Evolutionary conservation across 2,797 vertebrate species (phyloP), one percentile per base, ranked within the genome.

Genomic region (Crenuchus spilurus): DNA sequence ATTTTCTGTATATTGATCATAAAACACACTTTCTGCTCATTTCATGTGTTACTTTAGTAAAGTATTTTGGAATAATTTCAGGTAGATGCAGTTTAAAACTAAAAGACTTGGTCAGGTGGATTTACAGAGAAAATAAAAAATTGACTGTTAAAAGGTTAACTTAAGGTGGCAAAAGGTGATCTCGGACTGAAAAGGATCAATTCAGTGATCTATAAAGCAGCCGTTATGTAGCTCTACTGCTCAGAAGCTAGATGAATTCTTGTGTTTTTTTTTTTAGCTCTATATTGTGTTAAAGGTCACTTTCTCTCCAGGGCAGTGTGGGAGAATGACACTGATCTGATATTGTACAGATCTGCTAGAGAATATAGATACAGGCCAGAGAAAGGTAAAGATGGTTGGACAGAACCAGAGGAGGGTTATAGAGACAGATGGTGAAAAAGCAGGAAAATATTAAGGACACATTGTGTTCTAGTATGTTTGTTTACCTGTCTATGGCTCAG

Each of bases 251-350:
- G 22, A 73, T 77, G 13, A 49, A 10, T 39, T 0, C 3, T n/a
- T n/a, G n/a, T 55, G 48, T 37, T 8, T 7, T 44, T 70, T 75
- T 14, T 54, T 4, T 72, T 65, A 72, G 75, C 68, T 67, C 46
- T 67, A 11, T 41, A 33, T 39, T 48, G n/a, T 11, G n/a, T 54
- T 28, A 75, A 72, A 79, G 77, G 69, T 79, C 72, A 75, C 24
- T 2, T 20, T 37, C 13, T 31, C 61, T 55, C 46, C 31, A 1
- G 62, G 73, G 57, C 4, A 72, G 42, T 75, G 67, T 13, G 26
- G 31, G 44, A 33, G 42, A 66, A 39, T 51, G 31, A 22, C 35
- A 51, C 51, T 54, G 75, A 62, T 61, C 57, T 31, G 37, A 30
- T 54, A 61, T 68, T 68, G 57, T 67, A 39, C 37, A 52, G 28